Evolutionary conservation across 2,113 vertebrate species (phyloP), one percentile per base, ranked within the genome.

Genomic region (Henicopernis longicauda): DNA sequence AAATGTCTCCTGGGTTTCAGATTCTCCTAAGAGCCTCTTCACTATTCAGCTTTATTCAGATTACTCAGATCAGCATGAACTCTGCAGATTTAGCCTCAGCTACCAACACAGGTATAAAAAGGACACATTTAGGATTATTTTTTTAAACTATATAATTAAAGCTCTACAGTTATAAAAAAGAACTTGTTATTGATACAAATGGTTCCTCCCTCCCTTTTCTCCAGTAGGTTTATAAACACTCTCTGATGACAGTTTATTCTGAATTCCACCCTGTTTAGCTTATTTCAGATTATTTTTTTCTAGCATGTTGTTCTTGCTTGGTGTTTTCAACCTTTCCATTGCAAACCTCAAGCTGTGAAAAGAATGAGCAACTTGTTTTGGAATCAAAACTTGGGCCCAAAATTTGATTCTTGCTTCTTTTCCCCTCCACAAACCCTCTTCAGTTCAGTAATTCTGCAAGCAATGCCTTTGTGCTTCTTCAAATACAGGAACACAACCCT

Each of bases 41-140:
- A 93, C 95, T 70, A 42, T 97, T 95, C 93, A 88, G 81, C 91
- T 79, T 73, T 71, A 95, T 95, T 92, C 88, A 93, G 88, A 95
- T 90, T 95, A 90, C 90, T 79, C 94, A 95, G 69, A 95, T 92
- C 91, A 95, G 91, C 82, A 82, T 8, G 49, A 94, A 86, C 89
- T 81, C 93, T 47, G 59, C 82, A 89, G 80, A 89, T 89, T 92
- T 82, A 95, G 84, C 93, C 90, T 63, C 31, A 10, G n/a, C 88
- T 82, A 88, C 87, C 70, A 83, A 45, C 52, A 76, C 86, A 95
- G 88, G 71, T 95, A 91, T 49, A 72, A 95, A 92, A 95, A 90
- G 77, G 79, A 78, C 44, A 91, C 36, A n/a, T 74, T 94, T 72
- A 77, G 44, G 80, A 91, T 94, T 87, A 27, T 50, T 79, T 96